These are phyloP conservation scores for Drosophila ogumai DNA, from an alignment of 1,140 invertebrate genomes.

Conservation along the genomic window DNA sequence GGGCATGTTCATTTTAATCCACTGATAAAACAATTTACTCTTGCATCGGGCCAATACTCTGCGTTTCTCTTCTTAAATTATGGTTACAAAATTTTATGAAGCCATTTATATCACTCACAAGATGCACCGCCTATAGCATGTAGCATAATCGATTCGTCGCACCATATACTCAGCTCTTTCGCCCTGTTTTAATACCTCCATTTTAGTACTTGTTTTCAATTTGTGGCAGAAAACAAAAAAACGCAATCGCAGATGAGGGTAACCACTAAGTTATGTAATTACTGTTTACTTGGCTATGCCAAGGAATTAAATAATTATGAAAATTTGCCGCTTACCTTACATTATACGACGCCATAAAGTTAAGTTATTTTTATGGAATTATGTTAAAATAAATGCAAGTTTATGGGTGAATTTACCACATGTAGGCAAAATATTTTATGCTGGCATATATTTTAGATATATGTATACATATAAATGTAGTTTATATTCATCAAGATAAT, in stretches of 20 bases:
- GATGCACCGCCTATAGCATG: conserved; percentile 44
- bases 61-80: conserved; percentile 49
- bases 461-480: too few species aligned
- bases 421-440: not conserved
- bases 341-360: conserved; percentile 24
- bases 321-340: conserved; percentile 44
- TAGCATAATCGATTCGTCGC: conserved; percentile 59
- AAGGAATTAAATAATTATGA: conserved; percentile 67
- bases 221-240: conserved; percentile 36
- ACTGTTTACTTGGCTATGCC: conserved; percentile 40
- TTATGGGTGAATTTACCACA: not conserved
- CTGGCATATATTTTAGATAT: not conserved
- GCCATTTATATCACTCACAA: conserved; percentile 79
- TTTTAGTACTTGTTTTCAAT: conserved; percentile 72
- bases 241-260: conserved; percentile 17
- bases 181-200: conserved; percentile 24
- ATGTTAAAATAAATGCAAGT: conserved; percentile 4
- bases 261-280: conserved; percentile 43
- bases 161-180: conserved; percentile 24
- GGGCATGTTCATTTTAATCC: conserved; percentile 42
- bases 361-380: conserved; percentile 40
- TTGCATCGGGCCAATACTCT: conserved; percentile 21
- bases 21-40: conserved; percentile 77
- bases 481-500: not conserved
- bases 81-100: conserved; percentile 83